A percentile compares a stretch with the other conserved stretches of the same genome.
Conservation (phyloP, 2,113 vertebrate genomes). For the Protomyctophum bolini region DNA sequence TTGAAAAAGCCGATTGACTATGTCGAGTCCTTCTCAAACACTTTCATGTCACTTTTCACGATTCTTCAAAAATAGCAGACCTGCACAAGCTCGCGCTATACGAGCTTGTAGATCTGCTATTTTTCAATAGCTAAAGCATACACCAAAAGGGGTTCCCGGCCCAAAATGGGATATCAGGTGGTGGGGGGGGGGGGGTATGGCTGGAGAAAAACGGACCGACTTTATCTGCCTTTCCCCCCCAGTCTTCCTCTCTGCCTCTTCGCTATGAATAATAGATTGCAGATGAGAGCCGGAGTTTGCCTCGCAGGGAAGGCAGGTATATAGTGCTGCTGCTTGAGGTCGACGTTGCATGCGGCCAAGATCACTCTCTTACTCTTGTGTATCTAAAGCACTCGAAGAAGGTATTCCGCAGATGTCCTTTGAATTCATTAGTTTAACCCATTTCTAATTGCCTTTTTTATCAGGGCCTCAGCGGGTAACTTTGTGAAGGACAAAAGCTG, state of each 20-base stretch:
- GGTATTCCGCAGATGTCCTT: slow-evolving; percentile 35
- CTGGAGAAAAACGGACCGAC: slow-evolving; percentile 43
- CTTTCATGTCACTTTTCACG: no score
- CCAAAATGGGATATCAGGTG: slow-evolving; percentile 3
- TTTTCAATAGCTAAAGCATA: no score
- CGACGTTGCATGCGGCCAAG: slow-evolving; percentile 34
- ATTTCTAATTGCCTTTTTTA: slow-evolving; percentile 38
- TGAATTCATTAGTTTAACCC: slow-evolving; percentile 16
- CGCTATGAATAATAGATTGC: slow-evolving; percentile 79
- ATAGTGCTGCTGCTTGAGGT: slow-evolving; percentile 62
- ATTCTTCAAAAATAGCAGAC: no score
- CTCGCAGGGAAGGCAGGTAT: slow-evolving; percentile 60
- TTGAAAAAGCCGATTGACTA: no score
- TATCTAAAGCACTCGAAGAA: slow-evolving; percentile 37
- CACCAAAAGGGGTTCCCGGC: no score
- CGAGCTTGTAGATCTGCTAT: no score
- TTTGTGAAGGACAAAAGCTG: slow-evolving; percentile 36
- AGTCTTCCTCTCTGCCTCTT: slow-evolving; percentile 64
- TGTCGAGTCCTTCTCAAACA: no score
- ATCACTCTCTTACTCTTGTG: slow-evolving; percentile 32
- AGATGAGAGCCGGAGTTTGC: slow-evolving; percentile 66
- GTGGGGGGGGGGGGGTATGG: no score
- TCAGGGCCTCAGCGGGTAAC: slow-evolving; percentile 21
- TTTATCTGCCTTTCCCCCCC: slow-evolving; percentile 66
- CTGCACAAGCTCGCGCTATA: no score